A percentile compares a stretch with the other conserved stretches of the same genome.
These are phyloP conservation scores for Drosophila pegasa DNA, from an alignment of 2,888 invertebrate species.

Conservation along the genomic window DNA sequence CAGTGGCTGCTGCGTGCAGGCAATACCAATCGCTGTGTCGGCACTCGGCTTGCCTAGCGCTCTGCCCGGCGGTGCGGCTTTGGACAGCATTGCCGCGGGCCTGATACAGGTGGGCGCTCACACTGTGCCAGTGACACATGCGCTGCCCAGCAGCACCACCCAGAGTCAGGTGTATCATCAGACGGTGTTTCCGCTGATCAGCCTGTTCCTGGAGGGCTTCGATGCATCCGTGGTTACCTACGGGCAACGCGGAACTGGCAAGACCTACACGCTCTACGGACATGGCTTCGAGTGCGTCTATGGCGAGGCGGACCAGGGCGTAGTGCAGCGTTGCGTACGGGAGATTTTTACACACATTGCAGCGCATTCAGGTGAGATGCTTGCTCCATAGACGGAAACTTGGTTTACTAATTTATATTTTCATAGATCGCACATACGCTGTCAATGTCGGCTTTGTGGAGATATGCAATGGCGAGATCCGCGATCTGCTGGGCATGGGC, in stretches of 20 bases:
- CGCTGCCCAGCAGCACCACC: constrained; percentile 87
- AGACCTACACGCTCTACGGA: constrained; percentile 90
- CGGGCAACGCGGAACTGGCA: constrained; percentile 89
- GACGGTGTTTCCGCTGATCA: constrained; percentile 88
- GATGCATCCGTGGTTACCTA: constrained; percentile 91
- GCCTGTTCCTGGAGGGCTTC: constrained; percentile 89
- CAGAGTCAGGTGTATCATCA: constrained; percentile 88
- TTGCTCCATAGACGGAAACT: too few species aligned
- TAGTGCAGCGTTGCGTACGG: constrained; percentile 89
- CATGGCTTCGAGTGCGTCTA: constrained; percentile 87
- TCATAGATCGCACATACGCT: constrained; percentile 87
- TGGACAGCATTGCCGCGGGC: constrained; percentile 82
- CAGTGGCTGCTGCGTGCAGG: constrained; percentile 73
- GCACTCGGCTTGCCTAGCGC: constrained; percentile 80
- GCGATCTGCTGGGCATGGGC: constrained; percentile 86
- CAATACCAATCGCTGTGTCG: constrained; percentile 79
- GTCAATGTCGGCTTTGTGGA: constrained; percentile 91
- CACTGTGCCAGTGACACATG: constrained; percentile 86
- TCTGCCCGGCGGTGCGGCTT: constrained; percentile 49
- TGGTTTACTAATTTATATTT: neutral
- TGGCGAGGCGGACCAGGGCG: constrained; percentile 88
- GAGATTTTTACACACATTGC: constrained; percentile 89
- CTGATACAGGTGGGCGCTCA: constrained; percentile 83
- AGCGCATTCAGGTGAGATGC: constrained; percentile 85
- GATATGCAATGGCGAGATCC: constrained; percentile 88